phyloP scores from a whole-genome alignment of 2,888 invertebrate species.

The Drosophila subquinaria region DNA sequence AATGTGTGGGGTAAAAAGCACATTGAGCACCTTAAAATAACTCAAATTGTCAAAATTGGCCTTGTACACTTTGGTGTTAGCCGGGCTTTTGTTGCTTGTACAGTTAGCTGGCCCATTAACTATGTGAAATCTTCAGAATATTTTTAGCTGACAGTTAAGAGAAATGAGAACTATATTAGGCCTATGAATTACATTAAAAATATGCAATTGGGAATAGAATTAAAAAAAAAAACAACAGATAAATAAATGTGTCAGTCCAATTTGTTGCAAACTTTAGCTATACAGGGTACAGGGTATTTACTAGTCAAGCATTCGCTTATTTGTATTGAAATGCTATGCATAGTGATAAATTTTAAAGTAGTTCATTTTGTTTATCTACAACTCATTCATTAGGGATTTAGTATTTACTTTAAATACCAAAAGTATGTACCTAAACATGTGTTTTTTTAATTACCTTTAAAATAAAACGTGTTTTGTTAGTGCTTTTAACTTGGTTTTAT shows the following conservation, averaged over 20 bases:
- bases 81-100: slow-evolving; percentile 4
- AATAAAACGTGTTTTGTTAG: not conserved
- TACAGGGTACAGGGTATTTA: not conserved
- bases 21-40: slow-evolving; percentile 34
- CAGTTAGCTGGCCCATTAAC: slow-evolving; percentile 19
- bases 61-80: slow-evolving; percentile 27
- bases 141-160: not conserved
- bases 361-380: slow-evolving; percentile 4
- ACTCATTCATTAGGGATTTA: slow-evolving; percentile 10
- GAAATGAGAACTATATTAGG: not conserved
- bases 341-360: not conserved
- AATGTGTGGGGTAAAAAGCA: slow-evolving; percentile 41
- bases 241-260: no score
- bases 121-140: slow-evolving; percentile 2
- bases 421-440: not conserved
- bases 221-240: no score
- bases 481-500: slow-evolving; percentile 3
- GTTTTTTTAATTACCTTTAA: slow-evolving; percentile 10
- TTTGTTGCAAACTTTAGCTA: no score
- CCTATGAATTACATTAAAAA: slow-evolving; percentile 3
- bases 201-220: not conserved
- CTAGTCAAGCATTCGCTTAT: not conserved
- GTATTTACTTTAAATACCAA: slow-evolving; percentile 16
- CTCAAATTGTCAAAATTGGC: slow-evolving; percentile 34
- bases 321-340: not conserved